Evolutionary conservation across 1,140 invertebrate genomes (phyloP), one percentile per base, ranked within the genome.

Genomic region (Bombus huntii): DNA sequence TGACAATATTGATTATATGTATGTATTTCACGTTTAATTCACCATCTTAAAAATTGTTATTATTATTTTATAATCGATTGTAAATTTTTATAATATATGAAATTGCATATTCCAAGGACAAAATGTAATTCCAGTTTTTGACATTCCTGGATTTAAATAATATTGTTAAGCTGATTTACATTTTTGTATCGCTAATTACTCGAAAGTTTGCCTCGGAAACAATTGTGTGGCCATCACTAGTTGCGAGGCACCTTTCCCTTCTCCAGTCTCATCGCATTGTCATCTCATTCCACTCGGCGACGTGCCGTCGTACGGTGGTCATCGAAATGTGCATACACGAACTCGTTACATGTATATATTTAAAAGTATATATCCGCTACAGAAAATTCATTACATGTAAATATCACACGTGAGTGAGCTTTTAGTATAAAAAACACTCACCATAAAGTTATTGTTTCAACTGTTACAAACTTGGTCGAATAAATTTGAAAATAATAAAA

Each of bases 281-380:
- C 81, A 75, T n/a, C 80, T 88, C 68, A 81, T 90, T 93, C 84
- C 85, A 85, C 86, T 84, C 85, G 68, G 71, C 88, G 86, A 84
- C 83, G 85, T 87, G 83, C 83, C 85, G 83, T 92, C 88, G 88
- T 76, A 87, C 85, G 71, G 78, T 70, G 76, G 70, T 59, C 72
- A 74, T 53, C 84, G 18, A 76, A 82, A 81, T 78, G 79, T 82
- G 81, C 78, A 71, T 83, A 65, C 59, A 77, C 72, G 53, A 37
- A 62, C 74, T 84, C 71, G 34, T 8, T 71, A 86, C 78, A 37
- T 65, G 31, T 75, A 62, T 62, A 72, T 25, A 37, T 74, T 71
- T 86, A 66, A 70, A 85, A 76, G 70, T 73, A 74, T 81, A 74
- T 73, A 42, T 83, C 42, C 62, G 53, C 70, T 72, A 57, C 8